Percentiles rank a stretch among this genome's conserved stretches.
Evolutionary conservation across 2,888 invertebrate genomes (phyloP).

Genomic region (Helobdella robusta): DNA sequence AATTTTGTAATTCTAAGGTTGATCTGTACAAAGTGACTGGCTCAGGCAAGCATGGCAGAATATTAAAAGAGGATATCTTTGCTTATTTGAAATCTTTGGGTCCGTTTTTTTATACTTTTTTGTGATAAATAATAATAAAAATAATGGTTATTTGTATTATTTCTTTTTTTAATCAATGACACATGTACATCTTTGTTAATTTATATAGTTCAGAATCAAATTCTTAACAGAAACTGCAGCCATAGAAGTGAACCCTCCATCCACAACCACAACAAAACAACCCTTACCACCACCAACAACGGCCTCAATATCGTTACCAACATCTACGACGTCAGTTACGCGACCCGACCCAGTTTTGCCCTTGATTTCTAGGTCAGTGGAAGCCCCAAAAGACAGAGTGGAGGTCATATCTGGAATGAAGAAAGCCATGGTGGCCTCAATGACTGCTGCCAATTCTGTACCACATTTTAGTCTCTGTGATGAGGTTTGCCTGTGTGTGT

Average conservation of each 20-base stretch:
- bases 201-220: not conserved
- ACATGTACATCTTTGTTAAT: not conserved
- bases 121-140: not conserved
- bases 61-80: constrained; percentile 89
- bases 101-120: not conserved
- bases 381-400: constrained; percentile 27
- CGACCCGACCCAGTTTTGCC: constrained; percentile 15
- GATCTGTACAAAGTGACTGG: constrained; percentile 56
- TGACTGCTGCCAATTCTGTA: constrained; percentile 68
- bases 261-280: not conserved
- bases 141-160: not conserved
- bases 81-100: constrained; percentile 53
- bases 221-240: not conserved
- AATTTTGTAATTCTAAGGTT: no score
- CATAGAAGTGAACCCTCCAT: not conserved
- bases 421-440: constrained; percentile 88
- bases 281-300: not conserved
- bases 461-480: constrained; percentile 90
- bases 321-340: not conserved
- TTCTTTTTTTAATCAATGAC: not conserved
- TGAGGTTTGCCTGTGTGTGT: no score
- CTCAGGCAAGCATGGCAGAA: constrained; percentile 72
- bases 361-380: constrained; percentile 26
- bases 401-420: constrained; percentile 58
- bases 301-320: constrained; percentile 11